Evolutionary conservation across 2,888 invertebrate species (phyloP), one percentile per base, ranked within the genome.

Genomic region (Scaptodrosophila latifasciaeformis): DNA sequence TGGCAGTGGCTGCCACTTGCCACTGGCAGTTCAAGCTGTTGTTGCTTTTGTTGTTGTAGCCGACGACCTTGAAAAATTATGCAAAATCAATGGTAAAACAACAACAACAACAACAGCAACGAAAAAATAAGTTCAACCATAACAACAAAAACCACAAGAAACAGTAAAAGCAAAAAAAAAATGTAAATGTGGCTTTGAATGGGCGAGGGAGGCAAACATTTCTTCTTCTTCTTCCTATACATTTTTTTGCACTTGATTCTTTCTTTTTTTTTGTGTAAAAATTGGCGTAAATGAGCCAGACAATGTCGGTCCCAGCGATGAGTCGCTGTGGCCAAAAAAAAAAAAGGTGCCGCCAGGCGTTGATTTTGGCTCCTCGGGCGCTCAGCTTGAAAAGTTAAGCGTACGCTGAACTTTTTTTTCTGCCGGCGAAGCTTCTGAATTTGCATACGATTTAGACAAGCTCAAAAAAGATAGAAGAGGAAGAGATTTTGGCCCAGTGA

Each of bases 21-120:
- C n/a, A n/a, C n/a, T n/a, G n/a, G n/a, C n/a, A n/a, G n/a, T n/a
- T n/a, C n/a, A n/a, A n/a, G 44, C n/a, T 29, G 10, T 2, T 18
- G 40, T 1, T 21, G 18, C 3, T 35, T 31, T 46, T 30, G 59
- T 58, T 46, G 50, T 62, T 55, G 68, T 49, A 77, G 66, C 80
- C 68, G 67, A 63, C 77, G 82, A 82, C 82, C 82, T 84, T 82
- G 84, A 83, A 84, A 82, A 82, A 81, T 84, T 82, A 84, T 82
- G 83, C 82, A 83, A 81, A 84, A 79, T 79, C 80, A 67, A 77
- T 83, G 83, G 79, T 75, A 84, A 81, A 72, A 63, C 68, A 70
- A 58, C 57, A 49, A 51, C 49, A 59, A 51, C 53, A 51, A 57
- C 30, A 48, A 45, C 35, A 70, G n/a, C n/a, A 67, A 74, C 66